These are phyloP conservation scores for Ornithoptera priamus DNA, from an alignment of 2,888 invertebrate genomes.

Conservation along the genomic window DNA sequence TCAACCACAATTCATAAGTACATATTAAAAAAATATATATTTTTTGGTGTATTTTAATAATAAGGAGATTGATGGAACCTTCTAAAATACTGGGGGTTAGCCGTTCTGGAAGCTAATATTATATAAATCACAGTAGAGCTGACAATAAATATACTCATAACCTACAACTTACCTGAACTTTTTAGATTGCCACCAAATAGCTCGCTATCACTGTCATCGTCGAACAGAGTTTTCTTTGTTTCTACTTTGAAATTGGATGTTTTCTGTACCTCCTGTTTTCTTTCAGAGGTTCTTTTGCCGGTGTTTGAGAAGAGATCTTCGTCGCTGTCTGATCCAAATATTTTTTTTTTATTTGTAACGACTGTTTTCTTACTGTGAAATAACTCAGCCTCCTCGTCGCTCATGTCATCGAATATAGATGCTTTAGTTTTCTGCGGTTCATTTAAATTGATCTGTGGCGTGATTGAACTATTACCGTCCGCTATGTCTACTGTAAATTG, in stretches of 20 bases:
- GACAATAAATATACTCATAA: conserved; percentile 1
- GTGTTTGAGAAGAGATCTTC: conserved; percentile 56
- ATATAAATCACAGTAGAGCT: too few relatives aligned
- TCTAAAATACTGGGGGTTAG: too few relatives aligned
- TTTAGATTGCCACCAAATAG: conserved; percentile 55
- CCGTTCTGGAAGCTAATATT: too few relatives aligned
- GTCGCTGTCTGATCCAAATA: conserved; percentile 65
- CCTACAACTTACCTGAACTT: conserved; percentile 42
- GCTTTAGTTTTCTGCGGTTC: conserved; percentile 35
- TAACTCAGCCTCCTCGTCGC: conserved; percentile 59
- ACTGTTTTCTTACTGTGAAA: conserved; percentile 46
- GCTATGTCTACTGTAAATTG: conserved; percentile 26
- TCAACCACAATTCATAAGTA: too few relatives aligned
- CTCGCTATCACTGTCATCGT: conserved; percentile 62
- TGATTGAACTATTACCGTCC: conserved; percentile 14
- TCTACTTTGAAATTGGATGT: conserved; percentile 32
- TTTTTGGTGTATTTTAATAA: too few relatives aligned
- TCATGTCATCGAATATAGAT: conserved; percentile 55
- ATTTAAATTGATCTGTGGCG: conserved; percentile 16
- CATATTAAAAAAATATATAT: too few relatives aligned
- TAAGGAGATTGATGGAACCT: too few relatives aligned
- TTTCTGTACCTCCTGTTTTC: conserved; percentile 28
- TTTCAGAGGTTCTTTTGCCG: conserved; percentile 32
- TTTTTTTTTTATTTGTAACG: conserved; percentile 36
- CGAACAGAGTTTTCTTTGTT: conserved; percentile 55